These are phyloP conservation scores for Austrofundulus limnaeus DNA, from an alignment of 2,113 vertebrate genomes.

Conservation along the genomic window DNA sequence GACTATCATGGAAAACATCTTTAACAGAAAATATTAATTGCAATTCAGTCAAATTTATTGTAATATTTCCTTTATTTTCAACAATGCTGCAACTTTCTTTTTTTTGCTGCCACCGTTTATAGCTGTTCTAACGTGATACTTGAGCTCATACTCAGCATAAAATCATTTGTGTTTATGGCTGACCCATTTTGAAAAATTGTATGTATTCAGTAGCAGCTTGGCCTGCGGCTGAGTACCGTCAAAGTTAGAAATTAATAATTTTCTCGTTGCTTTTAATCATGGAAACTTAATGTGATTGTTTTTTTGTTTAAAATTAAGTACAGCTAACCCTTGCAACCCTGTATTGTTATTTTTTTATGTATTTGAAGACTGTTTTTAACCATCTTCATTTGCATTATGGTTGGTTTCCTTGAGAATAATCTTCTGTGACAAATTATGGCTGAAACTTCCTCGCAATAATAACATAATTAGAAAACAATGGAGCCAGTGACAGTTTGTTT, in stretches of 20 bases:
- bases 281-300: neutral
- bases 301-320: neutral
- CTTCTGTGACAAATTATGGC: neutral
- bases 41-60: too few relatives aligned
- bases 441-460: neutral
- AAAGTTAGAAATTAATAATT: neutral
- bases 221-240: neutral
- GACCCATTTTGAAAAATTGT: neutral
- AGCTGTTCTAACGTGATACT: neutral
- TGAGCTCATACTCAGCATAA: neutral
- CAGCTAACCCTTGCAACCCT: neutral
- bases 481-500: neutral
- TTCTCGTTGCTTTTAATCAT: neutral
- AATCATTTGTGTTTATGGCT: neutral
- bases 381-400: neutral
- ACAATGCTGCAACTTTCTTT: neutral
- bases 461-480: neutral
- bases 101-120: neutral
- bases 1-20: too few relatives aligned
- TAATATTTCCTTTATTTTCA: neutral
- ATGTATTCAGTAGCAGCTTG: neutral
- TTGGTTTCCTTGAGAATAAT: conserved; percentile 5
- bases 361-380: neutral
- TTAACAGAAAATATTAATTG: too few relatives aligned
- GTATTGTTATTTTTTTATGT: too few relatives aligned